These are phyloP conservation scores for Chloebia gouldiae DNA, from an alignment of 2,113 vertebrate species.

Conservation along the genomic window DNA sequence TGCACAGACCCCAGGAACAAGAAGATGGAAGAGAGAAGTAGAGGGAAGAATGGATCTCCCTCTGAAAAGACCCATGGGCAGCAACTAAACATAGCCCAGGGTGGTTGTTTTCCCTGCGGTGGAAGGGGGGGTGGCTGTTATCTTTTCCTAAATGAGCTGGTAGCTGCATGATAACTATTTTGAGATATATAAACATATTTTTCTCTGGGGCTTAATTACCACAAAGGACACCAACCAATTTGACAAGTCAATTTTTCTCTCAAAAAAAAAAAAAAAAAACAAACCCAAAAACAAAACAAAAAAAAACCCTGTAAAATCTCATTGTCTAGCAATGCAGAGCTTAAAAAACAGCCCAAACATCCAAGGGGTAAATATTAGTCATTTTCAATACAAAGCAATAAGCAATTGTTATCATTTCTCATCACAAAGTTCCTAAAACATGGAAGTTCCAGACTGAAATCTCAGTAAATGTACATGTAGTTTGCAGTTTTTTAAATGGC, in stretches of 20 bases:
- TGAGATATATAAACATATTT: conserved; percentile 7
- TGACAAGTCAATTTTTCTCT: conserved; percentile 21
- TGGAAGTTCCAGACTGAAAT: not conserved
- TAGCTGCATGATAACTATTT: not conserved
- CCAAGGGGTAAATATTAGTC: not conserved
- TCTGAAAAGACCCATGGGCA: not conserved
- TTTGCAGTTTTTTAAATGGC: not conserved
- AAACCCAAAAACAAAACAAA: no score
- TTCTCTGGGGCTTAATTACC: conserved; percentile 44
- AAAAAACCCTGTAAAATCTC: not conserved
- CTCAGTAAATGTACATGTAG: not conserved
- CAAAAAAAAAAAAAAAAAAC: not conserved
- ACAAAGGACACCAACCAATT: not conserved
- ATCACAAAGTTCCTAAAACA: not conserved
- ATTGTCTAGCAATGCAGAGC: not conserved
- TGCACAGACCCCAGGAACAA: rapidly evolving
- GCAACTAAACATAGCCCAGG: not conserved
- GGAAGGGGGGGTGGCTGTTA: not conserved
- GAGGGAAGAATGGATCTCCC: not conserved
- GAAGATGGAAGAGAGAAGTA: not conserved
- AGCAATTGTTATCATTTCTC: not conserved
- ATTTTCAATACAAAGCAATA: not conserved
- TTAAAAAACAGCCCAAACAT: not conserved
- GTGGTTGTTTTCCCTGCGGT: not conserved
- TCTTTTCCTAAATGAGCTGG: not conserved